These are phyloP conservation scores for Rotaria sp. DNA, from an alignment of 2,888 invertebrate genomes.

Conservation along the genomic window DNA sequence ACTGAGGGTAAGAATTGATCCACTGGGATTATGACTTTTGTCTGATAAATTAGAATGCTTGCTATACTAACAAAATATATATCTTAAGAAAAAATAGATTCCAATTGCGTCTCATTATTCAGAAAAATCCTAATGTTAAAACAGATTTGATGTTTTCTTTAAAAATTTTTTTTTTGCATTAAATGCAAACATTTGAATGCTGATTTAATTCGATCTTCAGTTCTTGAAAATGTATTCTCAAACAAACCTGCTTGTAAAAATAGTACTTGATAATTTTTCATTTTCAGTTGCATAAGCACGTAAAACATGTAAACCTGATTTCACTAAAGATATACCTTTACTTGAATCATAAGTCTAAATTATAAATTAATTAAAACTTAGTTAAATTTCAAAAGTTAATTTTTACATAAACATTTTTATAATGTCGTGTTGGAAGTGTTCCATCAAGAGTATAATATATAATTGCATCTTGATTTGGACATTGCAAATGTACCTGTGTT, in stretches of 20 bases:
- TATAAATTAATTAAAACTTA: not conserved
- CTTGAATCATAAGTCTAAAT: not conserved
- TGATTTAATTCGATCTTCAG: too few relatives aligned
- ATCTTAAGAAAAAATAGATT: too few relatives aligned
- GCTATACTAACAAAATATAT: too few relatives aligned
- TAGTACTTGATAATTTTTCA: not conserved
- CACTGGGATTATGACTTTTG: too few relatives aligned
- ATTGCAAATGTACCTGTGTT: not conserved
- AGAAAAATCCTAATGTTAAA: too few relatives aligned
- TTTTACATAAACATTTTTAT: not conserved
- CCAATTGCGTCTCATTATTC: too few relatives aligned
- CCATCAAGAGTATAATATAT: slow-evolving; percentile 24
- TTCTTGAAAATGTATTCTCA: not conserved
- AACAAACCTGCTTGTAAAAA: not conserved
- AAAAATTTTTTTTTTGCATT: too few relatives aligned
- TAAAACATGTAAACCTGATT: slow-evolving; percentile 10
- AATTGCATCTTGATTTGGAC: not conserved
- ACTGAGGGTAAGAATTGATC: too few relatives aligned
- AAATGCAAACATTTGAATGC: too few relatives aligned
- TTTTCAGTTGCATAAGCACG: slow-evolving; percentile 22
- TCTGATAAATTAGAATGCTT: too few relatives aligned
- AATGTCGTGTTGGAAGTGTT: not conserved
- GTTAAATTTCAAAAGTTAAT: not conserved
- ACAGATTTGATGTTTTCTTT: too few relatives aligned
- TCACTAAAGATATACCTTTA: not conserved